These are phyloP conservation scores for Steatornis caripensis DNA, from an alignment of 2,113 vertebrate species.

Conservation along the genomic window DNA sequence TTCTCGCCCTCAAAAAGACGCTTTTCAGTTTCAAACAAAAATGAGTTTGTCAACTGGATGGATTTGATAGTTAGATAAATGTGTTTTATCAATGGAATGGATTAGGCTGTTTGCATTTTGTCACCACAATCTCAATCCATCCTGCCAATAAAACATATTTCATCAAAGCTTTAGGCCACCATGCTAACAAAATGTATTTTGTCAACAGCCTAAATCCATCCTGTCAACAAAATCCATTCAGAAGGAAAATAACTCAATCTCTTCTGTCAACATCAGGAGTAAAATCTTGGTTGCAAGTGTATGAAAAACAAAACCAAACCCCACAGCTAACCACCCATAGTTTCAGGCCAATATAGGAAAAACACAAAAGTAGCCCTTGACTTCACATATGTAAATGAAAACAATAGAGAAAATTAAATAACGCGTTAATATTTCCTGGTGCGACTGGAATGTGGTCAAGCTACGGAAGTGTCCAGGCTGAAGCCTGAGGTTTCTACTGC, in stretches of 20 bases:
- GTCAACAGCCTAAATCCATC: constrained; percentile 51
- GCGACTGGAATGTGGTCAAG: not conserved
- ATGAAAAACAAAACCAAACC: not conserved
- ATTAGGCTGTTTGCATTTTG: constrained; percentile 62
- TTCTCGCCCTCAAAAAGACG: not conserved
- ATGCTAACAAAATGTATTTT: not conserved
- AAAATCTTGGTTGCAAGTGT: not conserved
- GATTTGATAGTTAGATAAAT: constrained; percentile 25
- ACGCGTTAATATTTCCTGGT: not conserved
- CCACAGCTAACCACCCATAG: not conserved
- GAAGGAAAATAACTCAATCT: constrained; percentile 51
- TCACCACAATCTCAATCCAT: constrained; percentile 27
- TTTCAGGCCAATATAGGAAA: not conserved
- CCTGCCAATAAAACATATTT: constrained; percentile 46
- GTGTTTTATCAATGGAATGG: constrained; percentile 45
- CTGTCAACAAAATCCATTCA: constrained; percentile 49
- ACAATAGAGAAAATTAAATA: not conserved
- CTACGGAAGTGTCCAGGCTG: not conserved
- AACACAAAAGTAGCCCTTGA: not conserved
- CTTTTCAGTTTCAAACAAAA: constrained; percentile 18
- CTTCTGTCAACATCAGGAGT: constrained; percentile 39
- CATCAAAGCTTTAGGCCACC: constrained; percentile 24
- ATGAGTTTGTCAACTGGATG: constrained; percentile 21
- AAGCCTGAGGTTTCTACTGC: not conserved
- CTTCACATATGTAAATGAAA: not conserved